phyloP scores from a whole-genome alignment of 37 sponge, comb jelly and placozoan species.

The Dysidea cf. avara region DNA sequence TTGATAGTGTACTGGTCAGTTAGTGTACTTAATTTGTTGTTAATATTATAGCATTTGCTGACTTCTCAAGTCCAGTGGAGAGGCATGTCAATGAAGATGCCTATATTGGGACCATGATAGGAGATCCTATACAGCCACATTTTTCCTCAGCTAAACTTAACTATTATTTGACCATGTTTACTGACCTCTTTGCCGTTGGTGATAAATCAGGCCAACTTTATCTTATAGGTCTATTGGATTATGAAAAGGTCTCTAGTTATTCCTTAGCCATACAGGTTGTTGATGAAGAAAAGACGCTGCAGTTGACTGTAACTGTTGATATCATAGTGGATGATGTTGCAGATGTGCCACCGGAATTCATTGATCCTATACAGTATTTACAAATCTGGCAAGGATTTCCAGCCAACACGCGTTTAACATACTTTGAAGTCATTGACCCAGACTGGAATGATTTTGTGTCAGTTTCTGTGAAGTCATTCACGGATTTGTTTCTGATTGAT shows the following conservation, averaged over 20 bases:
- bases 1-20: no score
- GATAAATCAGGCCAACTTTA: constrained; percentile 21
- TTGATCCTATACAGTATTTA: not conserved
- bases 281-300: not conserved
- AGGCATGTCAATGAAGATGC: no score
- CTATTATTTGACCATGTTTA: not conserved
- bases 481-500: constrained; percentile 23
- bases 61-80: no score
- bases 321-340: constrained; percentile 33
- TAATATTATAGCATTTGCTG: no score
- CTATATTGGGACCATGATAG: no score
- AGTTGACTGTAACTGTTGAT: not conserved
- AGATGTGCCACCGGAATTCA: constrained; percentile 37
- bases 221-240: constrained; percentile 20
- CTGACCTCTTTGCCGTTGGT: constrained; percentile 12
- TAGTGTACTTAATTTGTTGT: no score
- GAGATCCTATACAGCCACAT: no score
- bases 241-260: constrained; percentile 9
- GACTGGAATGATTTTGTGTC: constrained; percentile 9
- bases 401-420: constrained; percentile 1
- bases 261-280: not conserved
- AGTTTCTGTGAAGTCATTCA: not conserved
- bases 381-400: not conserved
- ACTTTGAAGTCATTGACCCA: constrained; percentile 3
- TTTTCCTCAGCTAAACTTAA: not conserved